Conservation (phyloP, 2,888 invertebrate genomes). For the Cataglyphis cursor region DNA sequence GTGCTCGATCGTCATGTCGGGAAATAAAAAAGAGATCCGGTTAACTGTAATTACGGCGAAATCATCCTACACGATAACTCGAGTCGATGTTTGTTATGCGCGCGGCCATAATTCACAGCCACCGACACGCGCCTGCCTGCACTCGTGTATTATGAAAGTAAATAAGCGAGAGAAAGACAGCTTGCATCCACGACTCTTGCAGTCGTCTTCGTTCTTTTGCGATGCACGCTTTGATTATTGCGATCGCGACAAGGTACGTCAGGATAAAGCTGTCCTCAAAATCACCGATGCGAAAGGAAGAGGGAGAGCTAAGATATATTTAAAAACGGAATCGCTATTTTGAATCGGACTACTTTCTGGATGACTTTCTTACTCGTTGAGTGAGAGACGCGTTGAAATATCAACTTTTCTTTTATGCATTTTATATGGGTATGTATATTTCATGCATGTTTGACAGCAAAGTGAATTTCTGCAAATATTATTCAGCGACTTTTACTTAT, state of each 20-base stretch:
- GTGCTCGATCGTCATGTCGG: constrained; percentile 53
- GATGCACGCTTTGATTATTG: neutral
- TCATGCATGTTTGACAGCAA: too few species aligned
- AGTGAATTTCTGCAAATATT: neutral
- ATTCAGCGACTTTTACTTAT: neutral
- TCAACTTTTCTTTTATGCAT: too few species aligned
- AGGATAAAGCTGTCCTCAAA: neutral
- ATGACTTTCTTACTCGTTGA: too few species aligned
- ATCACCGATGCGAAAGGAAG: neutral
- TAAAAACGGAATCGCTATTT: neutral
- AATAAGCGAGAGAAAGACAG: constrained; percentile 37
- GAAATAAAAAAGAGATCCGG: constrained; percentile 51
- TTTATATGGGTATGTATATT: too few species aligned
- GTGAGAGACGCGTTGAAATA: too few species aligned
- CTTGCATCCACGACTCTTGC: constrained; percentile 49
- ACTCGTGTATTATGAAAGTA: constrained; percentile 52
- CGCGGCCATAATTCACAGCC: constrained; percentile 58
- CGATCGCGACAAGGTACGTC: neutral
- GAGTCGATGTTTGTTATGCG: constrained; percentile 61
- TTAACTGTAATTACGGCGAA: constrained; percentile 56
- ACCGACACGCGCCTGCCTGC: constrained; percentile 37
- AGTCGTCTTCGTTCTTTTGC: constrained; percentile 32
- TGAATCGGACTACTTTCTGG: too few species aligned
- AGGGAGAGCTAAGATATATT: too few species aligned
- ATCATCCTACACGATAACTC: constrained; percentile 56